Evolutionary conservation across 2,113 vertebrate species (phyloP).

Genomic region (Perca schrenkii): DNA sequence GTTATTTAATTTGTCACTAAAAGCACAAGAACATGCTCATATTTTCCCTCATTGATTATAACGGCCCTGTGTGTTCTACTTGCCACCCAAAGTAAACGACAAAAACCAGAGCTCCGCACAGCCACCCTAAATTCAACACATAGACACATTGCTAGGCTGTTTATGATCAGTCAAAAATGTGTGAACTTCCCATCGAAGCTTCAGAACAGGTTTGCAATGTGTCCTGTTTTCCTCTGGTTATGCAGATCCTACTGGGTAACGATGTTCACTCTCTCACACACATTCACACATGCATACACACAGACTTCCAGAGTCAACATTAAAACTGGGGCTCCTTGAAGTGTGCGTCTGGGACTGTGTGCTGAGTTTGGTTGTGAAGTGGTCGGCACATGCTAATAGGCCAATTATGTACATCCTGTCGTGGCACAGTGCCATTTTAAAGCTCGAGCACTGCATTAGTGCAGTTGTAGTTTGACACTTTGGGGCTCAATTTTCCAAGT

Average conservation of each 20-base stretch:
- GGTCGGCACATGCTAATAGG: slow-evolving; percentile 87
- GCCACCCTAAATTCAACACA: slow-evolving; percentile 58
- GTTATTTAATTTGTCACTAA: slow-evolving; percentile 40
- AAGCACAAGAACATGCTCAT: slow-evolving; percentile 4
- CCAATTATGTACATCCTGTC: slow-evolving; percentile 85
- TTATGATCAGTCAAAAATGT: slow-evolving; percentile 77
- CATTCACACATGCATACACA: slow-evolving; percentile 34
- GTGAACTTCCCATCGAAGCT: slow-evolving; percentile 69
- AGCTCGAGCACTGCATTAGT: slow-evolving; percentile 82
- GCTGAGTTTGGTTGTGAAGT: slow-evolving; percentile 84
- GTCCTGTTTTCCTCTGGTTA: slow-evolving; percentile 78
- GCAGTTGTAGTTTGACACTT: slow-evolving; percentile 87
- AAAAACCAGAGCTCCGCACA: slow-evolving; percentile 50
- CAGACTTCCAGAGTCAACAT: slow-evolving; percentile 79
- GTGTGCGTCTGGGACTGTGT: slow-evolving; percentile 82
- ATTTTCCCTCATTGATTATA: slow-evolving; percentile 34
- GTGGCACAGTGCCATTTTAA: slow-evolving; percentile 81
- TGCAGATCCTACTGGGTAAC: slow-evolving; percentile 76
- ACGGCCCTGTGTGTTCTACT: slow-evolving; percentile 22
- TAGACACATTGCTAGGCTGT: slow-evolving; percentile 58
- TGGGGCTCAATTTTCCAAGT: slow-evolving; percentile 88
- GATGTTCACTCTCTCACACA: slow-evolving; percentile 57
- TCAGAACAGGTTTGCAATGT: slow-evolving; percentile 75
- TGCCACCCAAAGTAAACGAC: slow-evolving; percentile 47
- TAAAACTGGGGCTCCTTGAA: slow-evolving; percentile 81